Evolutionary conservation across 2,888 invertebrate genomes (phyloP), one percentile per base, ranked within the genome.

Genomic region (Drosophila seclusa): DNA sequence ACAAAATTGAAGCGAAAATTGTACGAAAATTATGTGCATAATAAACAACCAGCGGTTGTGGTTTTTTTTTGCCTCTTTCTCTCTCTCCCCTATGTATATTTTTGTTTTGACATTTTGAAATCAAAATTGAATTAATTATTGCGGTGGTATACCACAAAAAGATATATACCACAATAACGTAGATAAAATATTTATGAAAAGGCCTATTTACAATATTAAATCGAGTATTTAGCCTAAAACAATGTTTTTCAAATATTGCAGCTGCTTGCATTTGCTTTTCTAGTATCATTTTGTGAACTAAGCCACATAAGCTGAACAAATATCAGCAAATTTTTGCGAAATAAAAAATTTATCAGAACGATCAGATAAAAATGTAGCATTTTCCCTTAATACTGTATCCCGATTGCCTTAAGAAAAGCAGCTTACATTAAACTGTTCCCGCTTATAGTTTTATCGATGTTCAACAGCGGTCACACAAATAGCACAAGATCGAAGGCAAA

Each of bases 21-120:
- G 65, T 50, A 58, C 48, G 18, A 61, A 71, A 76, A 82, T 74
- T 75, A 84, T 82, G 82, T 62, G 78, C 78, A 78, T 81, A 72
- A 70, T 84, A 69, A 84, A 83, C 69, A 50, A 36, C n/a, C 64
- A 66, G 53, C 55, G 62, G 55, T 62, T 77, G 78, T 53, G 77
- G 81, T 67, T 76, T 62, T 48, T 48, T 16, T 2, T 11, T 11
- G 11, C 21, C 38, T 2, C 45, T 40, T 8, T n/a, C 38, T 13
- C 36, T 38, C 27, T 13, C 6, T 38, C 7, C n/a, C 10, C 6
- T 27, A 24, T 13, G 3, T 31, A 10, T 57, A 5, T 50, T 38
- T 68, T 63, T 77, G 65, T 73, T 65, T 68, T 57, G 21, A 42
- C 59, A 63, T 60, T 81, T 77, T 50, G 16, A 58, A 64, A 80